Percentiles rank a stretch among this genome's conserved stretches.
Evolutionary conservation across 1,140 invertebrate species (phyloP).

Genomic region (Micrasema minimum): DNA sequence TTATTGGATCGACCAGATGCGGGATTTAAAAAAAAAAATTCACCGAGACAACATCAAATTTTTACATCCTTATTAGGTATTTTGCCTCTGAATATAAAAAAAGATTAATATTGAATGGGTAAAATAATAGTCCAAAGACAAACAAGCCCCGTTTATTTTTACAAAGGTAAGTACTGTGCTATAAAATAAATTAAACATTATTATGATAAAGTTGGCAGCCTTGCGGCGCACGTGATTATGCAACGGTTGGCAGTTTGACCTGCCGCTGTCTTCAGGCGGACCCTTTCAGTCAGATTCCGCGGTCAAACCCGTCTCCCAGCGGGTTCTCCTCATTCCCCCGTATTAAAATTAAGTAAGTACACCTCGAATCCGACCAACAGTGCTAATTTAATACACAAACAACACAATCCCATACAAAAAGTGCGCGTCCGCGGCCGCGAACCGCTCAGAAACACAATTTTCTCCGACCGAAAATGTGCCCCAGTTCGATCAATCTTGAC

Average conservation of each 20-base stretch:
- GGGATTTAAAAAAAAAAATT: too few relatives aligned
- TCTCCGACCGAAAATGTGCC: constrained; percentile 4
- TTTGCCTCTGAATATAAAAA: too few relatives aligned
- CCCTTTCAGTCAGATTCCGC: constrained; percentile 22
- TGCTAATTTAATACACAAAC: neutral
- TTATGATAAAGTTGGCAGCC: constrained; percentile 3
- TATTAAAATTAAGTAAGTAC: constrained; percentile 27
- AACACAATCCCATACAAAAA: neutral
- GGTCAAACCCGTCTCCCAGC: constrained; percentile 18
- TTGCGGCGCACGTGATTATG: constrained; percentile 24
- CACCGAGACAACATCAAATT: too few relatives aligned
- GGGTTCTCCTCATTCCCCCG: constrained; percentile 25
- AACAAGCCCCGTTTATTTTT: too few relatives aligned
- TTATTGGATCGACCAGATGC: too few relatives aligned
- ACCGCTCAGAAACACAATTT: neutral
- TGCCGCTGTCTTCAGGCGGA: neutral
- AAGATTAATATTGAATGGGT: too few relatives aligned
- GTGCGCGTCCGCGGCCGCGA: too few relatives aligned
- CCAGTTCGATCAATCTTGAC: constrained; percentile 34
- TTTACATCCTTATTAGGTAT: too few relatives aligned
- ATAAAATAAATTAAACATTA: neutral
- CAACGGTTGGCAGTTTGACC: neutral
- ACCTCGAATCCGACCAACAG: neutral
- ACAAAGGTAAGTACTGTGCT: constrained; percentile 7
- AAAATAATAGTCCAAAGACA: too few relatives aligned